These are phyloP conservation scores for Periparus ater DNA, from an alignment of 2,797 vertebrate genomes.

Conservation along the genomic window DNA sequence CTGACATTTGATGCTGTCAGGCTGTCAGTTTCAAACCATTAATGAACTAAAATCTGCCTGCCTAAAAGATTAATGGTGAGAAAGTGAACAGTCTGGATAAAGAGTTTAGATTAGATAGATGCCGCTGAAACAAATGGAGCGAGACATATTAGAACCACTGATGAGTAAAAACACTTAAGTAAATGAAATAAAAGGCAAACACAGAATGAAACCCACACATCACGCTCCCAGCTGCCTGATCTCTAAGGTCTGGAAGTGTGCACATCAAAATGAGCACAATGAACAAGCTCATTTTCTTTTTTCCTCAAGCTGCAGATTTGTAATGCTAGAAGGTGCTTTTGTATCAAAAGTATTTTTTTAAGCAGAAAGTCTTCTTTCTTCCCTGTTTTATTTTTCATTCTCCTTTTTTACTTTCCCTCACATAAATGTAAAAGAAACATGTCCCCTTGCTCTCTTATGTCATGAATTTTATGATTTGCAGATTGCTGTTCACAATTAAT, in stretches of 20 bases:
- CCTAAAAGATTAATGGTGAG: slow-evolving; percentile 20
- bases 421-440: background rate
- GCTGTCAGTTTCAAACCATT: slow-evolving; percentile 18
- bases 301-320: background rate
- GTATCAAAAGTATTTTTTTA: background rate
- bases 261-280: background rate
- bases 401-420: background rate
- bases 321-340: background rate
- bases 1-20: background rate
- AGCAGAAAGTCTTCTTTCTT: background rate
- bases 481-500: background rate
- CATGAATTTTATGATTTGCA: background rate
- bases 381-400: background rate
- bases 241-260: slow-evolving; percentile 1
- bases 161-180: slow-evolving; percentile 54
- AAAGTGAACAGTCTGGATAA: background rate
- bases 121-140: slow-evolving; percentile 55
- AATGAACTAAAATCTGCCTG: slow-evolving; percentile 36
- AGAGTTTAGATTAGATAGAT: slow-evolving; percentile 32
- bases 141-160: slow-evolving; percentile 49
- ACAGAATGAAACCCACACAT: slow-evolving; percentile 22
- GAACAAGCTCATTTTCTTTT: background rate
- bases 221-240: background rate
- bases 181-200: slow-evolving; percentile 37
- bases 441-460: background rate